Evolutionary conservation across 2,113 vertebrate species (phyloP).

Genomic region (Lethenteron reissneri): DNA sequence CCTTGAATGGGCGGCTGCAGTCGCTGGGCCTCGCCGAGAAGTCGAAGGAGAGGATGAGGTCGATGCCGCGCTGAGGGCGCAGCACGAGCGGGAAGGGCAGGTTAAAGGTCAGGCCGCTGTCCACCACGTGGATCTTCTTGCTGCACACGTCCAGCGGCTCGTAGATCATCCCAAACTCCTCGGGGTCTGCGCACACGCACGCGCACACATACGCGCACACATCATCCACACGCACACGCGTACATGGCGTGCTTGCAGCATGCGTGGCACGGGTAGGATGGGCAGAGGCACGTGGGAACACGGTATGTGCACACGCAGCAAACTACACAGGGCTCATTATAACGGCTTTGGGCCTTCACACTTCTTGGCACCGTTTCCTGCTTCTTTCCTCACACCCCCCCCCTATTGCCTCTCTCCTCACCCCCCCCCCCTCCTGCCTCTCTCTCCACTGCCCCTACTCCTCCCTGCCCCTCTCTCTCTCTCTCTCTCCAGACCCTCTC

Average conservation of each 20-base stretch:
- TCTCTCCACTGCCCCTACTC: background rate
- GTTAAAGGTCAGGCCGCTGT: conserved; percentile 88
- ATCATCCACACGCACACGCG: too few species aligned
- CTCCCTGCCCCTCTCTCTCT: background rate
- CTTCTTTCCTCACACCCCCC: background rate
- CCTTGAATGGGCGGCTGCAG: conserved; percentile 87
- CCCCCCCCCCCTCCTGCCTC: background rate
- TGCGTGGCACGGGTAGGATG: too few species aligned
- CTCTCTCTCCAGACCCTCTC: background rate
- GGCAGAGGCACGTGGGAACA: too few species aligned
- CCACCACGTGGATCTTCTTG: conserved; percentile 90
- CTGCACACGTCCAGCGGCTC: conserved; percentile 92
- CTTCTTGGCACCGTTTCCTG: too few species aligned
- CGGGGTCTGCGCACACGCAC: conserved; percentile 36
- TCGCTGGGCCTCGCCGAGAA: conserved; percentile 82
- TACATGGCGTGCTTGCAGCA: too few species aligned
- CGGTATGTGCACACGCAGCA: too few species aligned
- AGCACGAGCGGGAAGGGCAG: conserved; percentile 70
- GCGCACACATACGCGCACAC: too few species aligned
- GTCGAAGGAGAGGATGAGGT: conserved; percentile 90
- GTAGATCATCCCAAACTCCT: conserved; percentile 83
- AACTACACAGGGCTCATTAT: too few species aligned
- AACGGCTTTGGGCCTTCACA: too few species aligned
- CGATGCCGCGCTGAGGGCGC: conserved; percentile 51
- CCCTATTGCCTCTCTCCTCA: background rate